Conservation (phyloP, 2,113 vertebrate genomes). For the Petaurus breviceps region DNA sequence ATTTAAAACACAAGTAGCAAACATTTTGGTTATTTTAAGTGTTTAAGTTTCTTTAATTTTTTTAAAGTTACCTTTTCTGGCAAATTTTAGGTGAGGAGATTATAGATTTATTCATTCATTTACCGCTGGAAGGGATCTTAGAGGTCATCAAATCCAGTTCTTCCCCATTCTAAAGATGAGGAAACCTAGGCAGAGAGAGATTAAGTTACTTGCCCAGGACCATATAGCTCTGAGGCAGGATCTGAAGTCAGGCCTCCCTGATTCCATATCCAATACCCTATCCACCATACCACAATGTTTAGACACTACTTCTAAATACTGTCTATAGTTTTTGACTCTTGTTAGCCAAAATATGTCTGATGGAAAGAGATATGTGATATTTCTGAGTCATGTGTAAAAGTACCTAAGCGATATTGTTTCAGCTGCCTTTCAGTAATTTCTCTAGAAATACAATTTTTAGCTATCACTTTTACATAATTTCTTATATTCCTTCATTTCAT, state of each 20-base stretch:
- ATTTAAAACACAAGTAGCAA: neutral
- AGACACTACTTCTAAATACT: neutral
- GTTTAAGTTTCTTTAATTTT: neutral
- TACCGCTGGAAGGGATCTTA: neutral
- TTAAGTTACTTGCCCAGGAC: neutral
- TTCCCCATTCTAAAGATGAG: neutral
- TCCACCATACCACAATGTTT: neutral
- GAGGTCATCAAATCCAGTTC: neutral
- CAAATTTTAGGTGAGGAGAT: neutral
- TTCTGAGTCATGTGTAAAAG: neutral
- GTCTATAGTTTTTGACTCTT: neutral
- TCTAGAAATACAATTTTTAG: neutral
- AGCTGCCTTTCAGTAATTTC: neutral
- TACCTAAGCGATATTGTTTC: neutral
- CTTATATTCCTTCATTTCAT: neutral
- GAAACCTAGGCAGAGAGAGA: neutral
- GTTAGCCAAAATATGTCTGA: neutral
- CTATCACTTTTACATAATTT: rapidly evolving
- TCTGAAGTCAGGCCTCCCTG: neutral
- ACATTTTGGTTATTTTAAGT: neutral
- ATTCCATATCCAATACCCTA: neutral
- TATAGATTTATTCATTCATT: neutral
- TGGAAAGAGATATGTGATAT: neutral
- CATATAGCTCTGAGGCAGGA: neutral
- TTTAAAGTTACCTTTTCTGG: neutral